Evolutionary conservation across 1,140 invertebrate species (phyloP).

Genomic region (Phenacoccus solenopsis): DNA sequence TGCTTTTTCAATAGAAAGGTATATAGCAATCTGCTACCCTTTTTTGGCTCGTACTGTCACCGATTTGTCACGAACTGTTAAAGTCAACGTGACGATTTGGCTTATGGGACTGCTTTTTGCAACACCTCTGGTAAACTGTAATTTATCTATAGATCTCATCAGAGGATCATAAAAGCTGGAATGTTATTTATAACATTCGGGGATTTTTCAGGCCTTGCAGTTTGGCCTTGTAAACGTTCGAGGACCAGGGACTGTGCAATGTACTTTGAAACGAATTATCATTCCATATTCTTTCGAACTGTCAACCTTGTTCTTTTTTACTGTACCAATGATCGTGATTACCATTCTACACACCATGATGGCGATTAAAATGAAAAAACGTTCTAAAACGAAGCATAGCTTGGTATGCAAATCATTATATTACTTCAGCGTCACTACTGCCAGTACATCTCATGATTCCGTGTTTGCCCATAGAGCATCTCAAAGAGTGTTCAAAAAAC

Average conservation of each 20-base stretch:
- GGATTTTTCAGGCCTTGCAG: not conserved
- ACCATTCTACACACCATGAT: slow-evolving; percentile 71
- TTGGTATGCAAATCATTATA: slow-evolving; percentile 5
- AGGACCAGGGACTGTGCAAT: not conserved
- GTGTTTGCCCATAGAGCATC: slow-evolving; percentile 24
- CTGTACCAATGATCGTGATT: slow-evolving; percentile 74
- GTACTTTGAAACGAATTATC: not conserved
- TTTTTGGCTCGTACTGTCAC: slow-evolving; percentile 76
- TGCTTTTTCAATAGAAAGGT: slow-evolving; percentile 88
- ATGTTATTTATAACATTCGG: too few relatives aligned
- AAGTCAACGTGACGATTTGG: slow-evolving; percentile 58
- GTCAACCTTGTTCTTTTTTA: slow-evolving; percentile 74
- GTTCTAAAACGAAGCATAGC: slow-evolving; percentile 38
- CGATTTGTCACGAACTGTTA: slow-evolving; percentile 54
- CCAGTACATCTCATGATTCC: not conserved
- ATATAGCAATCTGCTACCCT: slow-evolving; percentile 88
- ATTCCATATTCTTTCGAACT: slow-evolving; percentile 63
- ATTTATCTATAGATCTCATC: not conserved
- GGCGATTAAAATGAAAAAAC: slow-evolving; percentile 54
- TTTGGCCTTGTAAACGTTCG: not conserved
- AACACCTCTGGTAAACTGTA: slow-evolving; percentile 45
- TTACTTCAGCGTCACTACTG: not conserved
- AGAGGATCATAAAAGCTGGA: too few relatives aligned
- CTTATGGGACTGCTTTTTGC: slow-evolving; percentile 56
- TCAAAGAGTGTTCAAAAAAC: slow-evolving; percentile 29